phyloP scores from a whole-genome alignment of 2,113 vertebrate species.

The Orthonyx spaldingii region DNA sequence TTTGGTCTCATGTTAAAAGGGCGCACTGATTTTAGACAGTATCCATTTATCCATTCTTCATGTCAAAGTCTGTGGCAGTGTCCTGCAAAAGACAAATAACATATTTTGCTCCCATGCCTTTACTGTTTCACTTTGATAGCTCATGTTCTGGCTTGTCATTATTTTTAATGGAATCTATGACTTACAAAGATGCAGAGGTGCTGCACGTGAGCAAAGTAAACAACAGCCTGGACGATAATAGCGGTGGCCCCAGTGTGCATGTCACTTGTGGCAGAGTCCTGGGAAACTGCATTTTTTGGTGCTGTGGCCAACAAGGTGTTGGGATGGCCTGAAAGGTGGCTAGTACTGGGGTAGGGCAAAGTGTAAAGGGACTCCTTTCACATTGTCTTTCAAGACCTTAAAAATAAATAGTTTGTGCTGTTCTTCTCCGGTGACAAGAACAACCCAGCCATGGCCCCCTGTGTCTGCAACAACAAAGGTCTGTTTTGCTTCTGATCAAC shows the following conservation, averaged over 20 bases:
- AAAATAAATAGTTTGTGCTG: neutral
- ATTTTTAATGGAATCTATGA: neutral
- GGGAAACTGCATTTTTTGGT: neutral
- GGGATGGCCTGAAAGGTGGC: neutral
- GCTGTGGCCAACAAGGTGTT: neutral
- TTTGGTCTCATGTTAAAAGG: neutral
- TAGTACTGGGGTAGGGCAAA: neutral
- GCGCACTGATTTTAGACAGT: neutral
- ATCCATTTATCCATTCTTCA: neutral
- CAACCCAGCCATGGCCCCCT: neutral
- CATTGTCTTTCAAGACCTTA: neutral
- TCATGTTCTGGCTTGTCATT: neutral
- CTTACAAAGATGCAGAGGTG: neutral
- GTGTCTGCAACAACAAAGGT: neutral
- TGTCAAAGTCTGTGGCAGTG: neutral
- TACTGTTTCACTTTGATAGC: neutral
- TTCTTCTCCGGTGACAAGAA: accelerated
- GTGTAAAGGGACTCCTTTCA: neutral
- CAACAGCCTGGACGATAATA: neutral
- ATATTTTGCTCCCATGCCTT: neutral
- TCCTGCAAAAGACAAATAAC: neutral
- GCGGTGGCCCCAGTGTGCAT: accelerated
- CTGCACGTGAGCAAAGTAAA: neutral
- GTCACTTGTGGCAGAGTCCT: neutral
- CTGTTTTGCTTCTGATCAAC: slow-evolving; percentile 4